Evolutionary conservation across 2,113 vertebrate species (phyloP).

Genomic region (Empidonax alnorum): DNA sequence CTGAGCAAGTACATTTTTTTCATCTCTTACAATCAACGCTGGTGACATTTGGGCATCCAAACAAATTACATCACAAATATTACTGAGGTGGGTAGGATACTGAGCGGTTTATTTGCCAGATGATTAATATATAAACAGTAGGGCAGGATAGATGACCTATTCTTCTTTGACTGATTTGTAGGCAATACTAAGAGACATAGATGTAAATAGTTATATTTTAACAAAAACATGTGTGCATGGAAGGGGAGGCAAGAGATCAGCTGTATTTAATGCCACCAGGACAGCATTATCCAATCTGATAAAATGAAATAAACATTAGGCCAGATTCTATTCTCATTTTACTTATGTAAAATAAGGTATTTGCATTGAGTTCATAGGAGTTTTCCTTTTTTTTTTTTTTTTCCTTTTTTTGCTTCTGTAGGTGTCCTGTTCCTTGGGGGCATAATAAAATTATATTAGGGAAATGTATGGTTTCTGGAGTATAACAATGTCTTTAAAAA

Average conservation of each 20-base stretch:
- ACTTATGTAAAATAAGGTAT: neutral
- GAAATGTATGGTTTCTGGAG: slow-evolving; percentile 1
- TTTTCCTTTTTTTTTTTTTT: neutral
- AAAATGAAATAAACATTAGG: slow-evolving; percentile 51
- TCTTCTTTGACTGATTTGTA: slow-evolving; percentile 68
- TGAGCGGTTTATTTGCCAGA: slow-evolving; percentile 80
- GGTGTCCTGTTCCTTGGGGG: neutral
- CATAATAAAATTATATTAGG: neutral
- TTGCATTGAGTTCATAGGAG: neutral
- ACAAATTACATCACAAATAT: slow-evolving; percentile 82
- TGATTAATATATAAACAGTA: slow-evolving; percentile 76
- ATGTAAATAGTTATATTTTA: slow-evolving; percentile 72
- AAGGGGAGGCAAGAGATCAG: slow-evolving; percentile 17
- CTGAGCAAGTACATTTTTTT: slow-evolving; percentile 83
- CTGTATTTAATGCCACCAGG: slow-evolving; percentile 49
- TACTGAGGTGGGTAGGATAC: slow-evolving; percentile 79
- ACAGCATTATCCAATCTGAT: slow-evolving; percentile 43
- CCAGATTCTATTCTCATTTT: slow-evolving; percentile 25
- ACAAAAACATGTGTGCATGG: neutral
- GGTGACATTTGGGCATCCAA: slow-evolving; percentile 83
- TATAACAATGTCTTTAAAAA: neutral
- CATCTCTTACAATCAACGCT: slow-evolving; percentile 80
- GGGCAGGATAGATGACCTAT: slow-evolving; percentile 59
- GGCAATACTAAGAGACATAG: slow-evolving; percentile 62
- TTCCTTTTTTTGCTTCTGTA: neutral